Evolutionary conservation across 1,140 invertebrate genomes (phyloP), one percentile per base, ranked within the genome.

Genomic region (Heterodera carotae): DNA sequence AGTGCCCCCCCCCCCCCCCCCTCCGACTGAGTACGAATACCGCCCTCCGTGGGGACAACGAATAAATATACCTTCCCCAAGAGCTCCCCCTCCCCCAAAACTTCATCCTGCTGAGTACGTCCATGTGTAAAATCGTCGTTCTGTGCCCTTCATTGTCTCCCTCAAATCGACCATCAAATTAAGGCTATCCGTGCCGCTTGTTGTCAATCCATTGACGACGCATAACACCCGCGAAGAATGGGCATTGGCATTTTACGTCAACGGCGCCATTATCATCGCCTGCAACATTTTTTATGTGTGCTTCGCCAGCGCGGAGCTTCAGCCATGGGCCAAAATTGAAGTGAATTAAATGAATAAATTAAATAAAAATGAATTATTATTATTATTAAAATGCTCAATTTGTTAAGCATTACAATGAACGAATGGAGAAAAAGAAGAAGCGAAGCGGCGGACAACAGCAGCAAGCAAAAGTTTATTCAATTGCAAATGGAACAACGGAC

Each of bases 171-270:
- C n/a, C n/a, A n/a, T n/a, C n/a, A n/a, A n/a, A n/a, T n/a, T n/a
- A 15, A 74, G 72, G 72, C 64, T 74, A 7, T 8, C 80, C 3
- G 69, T 80, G 2, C 79, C 79, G 22, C 25, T 80, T 36, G 80
- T 80, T 59, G 79, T 80, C 8, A 80, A 80, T 64, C 43, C 79
- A 12, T 62, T 80, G n/a, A 80, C 79, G 8, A 53, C 66, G 31
- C 76, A 79, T 25, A 80, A 80, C 67, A 80, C 79, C 29, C 31
- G 36, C 67, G 39, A 80, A 80, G 77, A 80, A 67, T 80, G 79
- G 79, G 77, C 77, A 70, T 36, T 73, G 25, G 79, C 79, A 6
- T 80, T 80, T 48, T 80, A 76, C 56, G 64, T 53, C 3, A 31
- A 79, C 10, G 79, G 36, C 5, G 78, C 31, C 31, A 80, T 80